Evolutionary conservation across 2,888 invertebrate genomes (phyloP), one percentile per base, ranked within the genome.

Genomic region (Diarsia mendica): DNA sequence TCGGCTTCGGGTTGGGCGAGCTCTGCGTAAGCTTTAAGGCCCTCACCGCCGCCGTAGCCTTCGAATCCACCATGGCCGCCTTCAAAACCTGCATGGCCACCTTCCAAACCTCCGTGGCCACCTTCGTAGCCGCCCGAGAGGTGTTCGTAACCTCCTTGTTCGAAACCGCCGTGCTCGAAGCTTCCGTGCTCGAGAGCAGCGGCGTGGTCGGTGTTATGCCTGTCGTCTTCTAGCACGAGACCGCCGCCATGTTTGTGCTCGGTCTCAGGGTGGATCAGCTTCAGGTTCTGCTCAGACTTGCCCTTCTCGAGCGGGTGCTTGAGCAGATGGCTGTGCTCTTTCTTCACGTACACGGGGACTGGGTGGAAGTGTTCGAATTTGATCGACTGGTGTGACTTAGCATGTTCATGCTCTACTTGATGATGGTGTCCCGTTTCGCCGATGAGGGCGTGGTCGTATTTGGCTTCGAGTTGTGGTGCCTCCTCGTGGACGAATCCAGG

Each of bases 341-440:
- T 97, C 94, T 97, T 97, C 10, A 97, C 96, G 92, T 97, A 97
- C 0, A 97, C 97, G 2, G 97, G 97, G 1, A 98, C 97, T 0
- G 97, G 97, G 88, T 97, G 97, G 94, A 97, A 97, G 90, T 97
- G 97, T 90, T 97, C 97, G 85, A 97, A 97, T 87, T 97, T 97
- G 84, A 98, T 97, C 75, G 97, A 97, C 92, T 98, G 97, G 89
- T 97, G 97, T 61, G 97, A 97, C 84, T 97, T 97, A 49, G 97
- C 97, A 88, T 97, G 97, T 84, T 97, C 97, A 86, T 97, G 97
- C 83, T 97, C 97, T 51, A 97, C 95, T 81, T 97, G 97, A 78
- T 97, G 97, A 85, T 97, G 97, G 87, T 97, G 96, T 78, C 97
- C 97, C 9, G 96, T 94, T 75, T 96, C 96, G 33, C 96, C 95